Evolutionary conservation across 2,888 invertebrate genomes (phyloP).

Genomic region (Keiferia lycopersicella): DNA sequence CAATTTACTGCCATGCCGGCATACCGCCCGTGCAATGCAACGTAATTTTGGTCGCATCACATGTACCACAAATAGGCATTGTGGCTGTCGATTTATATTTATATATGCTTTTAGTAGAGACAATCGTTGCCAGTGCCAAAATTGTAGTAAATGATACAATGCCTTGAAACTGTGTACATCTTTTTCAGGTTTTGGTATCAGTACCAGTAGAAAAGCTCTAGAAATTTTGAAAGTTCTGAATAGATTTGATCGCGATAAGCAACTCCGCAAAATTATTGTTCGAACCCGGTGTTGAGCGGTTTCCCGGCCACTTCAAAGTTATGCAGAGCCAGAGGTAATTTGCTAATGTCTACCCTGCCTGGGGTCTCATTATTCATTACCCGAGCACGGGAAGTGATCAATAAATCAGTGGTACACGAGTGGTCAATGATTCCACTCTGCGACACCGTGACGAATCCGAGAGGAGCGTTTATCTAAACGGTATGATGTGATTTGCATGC

Average conservation of each 20-base stretch:
- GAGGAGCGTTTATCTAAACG: not conserved
- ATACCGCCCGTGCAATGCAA: not conserved
- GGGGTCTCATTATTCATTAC: constrained; percentile 5
- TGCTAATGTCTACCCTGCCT: not conserved
- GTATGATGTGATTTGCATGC: constrained; percentile 57
- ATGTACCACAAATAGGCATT: not conserved
- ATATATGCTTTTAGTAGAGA: not conserved
- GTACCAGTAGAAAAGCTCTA: too few species aligned
- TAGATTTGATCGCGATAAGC: too few species aligned
- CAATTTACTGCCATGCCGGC: not conserved
- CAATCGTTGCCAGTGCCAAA: not conserved
- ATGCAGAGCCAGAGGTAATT: not conserved
- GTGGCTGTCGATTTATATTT: not conserved
- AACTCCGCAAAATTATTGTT: too few species aligned
- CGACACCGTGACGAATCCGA: constrained; percentile 8
- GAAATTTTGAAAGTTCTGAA: too few species aligned
- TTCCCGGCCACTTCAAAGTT: not conserved
- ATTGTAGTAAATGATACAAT: not conserved
- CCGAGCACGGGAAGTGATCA: constrained; percentile 1
- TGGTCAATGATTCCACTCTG: not conserved
- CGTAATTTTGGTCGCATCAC: not conserved
- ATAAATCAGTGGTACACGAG: not conserved
- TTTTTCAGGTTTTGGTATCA: too few species aligned
- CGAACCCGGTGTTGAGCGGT: not conserved
- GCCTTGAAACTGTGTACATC: not conserved